Evolutionary conservation across 2,888 invertebrate genomes (phyloP).

Genomic region (Allophyes oxyacanthae): DNA sequence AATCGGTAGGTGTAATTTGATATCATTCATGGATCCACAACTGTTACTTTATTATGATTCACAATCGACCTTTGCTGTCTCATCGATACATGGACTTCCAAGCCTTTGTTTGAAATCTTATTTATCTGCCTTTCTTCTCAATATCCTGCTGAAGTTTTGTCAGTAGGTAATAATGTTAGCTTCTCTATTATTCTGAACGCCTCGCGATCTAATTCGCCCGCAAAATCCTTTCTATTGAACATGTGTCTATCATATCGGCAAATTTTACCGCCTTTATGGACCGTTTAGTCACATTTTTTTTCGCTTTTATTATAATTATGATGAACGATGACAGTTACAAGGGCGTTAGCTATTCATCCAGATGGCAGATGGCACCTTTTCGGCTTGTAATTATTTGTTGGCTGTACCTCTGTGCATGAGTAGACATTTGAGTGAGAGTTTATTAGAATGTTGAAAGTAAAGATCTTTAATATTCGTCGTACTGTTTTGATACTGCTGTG

Average conservation of each 20-base stretch:
- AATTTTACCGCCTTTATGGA: conserved; percentile 34
- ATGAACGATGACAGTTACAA: conserved; percentile 72
- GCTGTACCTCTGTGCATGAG: conserved; percentile 37
- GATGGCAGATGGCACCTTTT: conserved; percentile 66
- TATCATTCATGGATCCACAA: conserved; percentile 75
- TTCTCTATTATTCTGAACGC: not conserved
- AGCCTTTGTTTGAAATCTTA: too few relatives aligned
- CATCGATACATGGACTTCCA: conserved; percentile 35
- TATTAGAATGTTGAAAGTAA: conserved; percentile 30
- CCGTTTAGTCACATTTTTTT: conserved; percentile 62
- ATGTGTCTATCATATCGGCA: conserved; percentile 11
- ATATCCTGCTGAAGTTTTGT: too few relatives aligned
- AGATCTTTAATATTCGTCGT: conserved; percentile 35
- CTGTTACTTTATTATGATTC: conserved; percentile 79
- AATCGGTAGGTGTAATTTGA: conserved; percentile 88
- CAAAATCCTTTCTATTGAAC: conserved; percentile 5
- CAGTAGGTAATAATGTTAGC: not conserved
- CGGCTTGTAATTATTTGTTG: conserved; percentile 36
- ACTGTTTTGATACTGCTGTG: conserved; percentile 39
- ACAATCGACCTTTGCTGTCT: conserved; percentile 66
- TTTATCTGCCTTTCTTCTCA: too few relatives aligned
- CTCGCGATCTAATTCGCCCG: not conserved
- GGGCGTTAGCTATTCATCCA: conserved; percentile 68
- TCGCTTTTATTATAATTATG: conserved; percentile 71
- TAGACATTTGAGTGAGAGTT: conserved; percentile 38